A percentile compares a stretch with the other conserved stretches of the same genome.
Evolutionary conservation across 2,888 invertebrate genomes (phyloP).

Genomic region (Acronicta psi): DNA sequence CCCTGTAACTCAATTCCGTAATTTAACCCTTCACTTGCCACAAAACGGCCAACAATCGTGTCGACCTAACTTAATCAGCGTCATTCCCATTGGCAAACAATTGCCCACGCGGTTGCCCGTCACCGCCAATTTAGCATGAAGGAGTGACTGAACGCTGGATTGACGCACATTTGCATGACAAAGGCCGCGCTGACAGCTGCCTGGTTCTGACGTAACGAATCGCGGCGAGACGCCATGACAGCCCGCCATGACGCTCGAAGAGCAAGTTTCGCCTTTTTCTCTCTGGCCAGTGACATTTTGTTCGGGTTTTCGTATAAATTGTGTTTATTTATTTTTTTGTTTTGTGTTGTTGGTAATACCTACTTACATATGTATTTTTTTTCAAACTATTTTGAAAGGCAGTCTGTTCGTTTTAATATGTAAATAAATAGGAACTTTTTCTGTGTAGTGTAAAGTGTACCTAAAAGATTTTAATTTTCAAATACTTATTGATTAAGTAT

Average conservation of each 20-base stretch:
- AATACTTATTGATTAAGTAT: too few species aligned
- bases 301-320: constrained; percentile 8
- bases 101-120: constrained; percentile 37
- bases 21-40: not conserved
- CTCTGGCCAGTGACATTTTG: constrained; percentile 21
- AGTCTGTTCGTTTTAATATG: not conserved
- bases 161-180: constrained; percentile 62
- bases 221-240: constrained; percentile 30
- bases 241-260: constrained; percentile 14
- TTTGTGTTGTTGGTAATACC: not conserved
- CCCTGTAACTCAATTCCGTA: too few species aligned
- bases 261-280: constrained; percentile 14
- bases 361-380: not conserved
- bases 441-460: too few species aligned
- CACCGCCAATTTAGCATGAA: constrained; percentile 56
- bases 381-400: not conserved
- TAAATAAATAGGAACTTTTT: too few species aligned
- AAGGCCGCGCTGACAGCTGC: constrained; percentile 40
- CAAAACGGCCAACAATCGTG: constrained; percentile 16
- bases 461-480: too few species aligned
- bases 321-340: too few species aligned
- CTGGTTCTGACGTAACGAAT: constrained; percentile 23
- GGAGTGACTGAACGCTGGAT: constrained; percentile 30
- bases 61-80: constrained; percentile 29
- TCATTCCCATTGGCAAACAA: constrained; percentile 56